phyloP scores from a whole-genome alignment of 2,797 vertebrate species.

The Petrocephalus schoutedeni region DNA sequence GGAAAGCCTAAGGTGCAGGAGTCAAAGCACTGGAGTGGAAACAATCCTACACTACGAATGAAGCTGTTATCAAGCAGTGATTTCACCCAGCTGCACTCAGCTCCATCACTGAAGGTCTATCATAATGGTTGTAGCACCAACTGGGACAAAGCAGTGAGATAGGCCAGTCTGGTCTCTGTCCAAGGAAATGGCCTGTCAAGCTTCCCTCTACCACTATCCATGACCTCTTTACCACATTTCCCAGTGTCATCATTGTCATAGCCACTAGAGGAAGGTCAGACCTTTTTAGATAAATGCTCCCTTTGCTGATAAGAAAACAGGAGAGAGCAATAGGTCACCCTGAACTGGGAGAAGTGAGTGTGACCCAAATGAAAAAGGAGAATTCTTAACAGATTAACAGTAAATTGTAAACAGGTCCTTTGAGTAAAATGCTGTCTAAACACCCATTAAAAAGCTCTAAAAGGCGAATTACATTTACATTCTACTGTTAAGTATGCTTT shows the following conservation, averaged over 20 bases:
- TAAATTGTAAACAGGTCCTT: not conserved
- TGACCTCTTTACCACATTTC: not conserved
- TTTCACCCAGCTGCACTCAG: not conserved
- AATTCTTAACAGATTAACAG: not conserved
- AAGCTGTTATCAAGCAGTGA: not conserved
- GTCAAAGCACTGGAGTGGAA: not conserved
- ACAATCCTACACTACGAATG: not conserved
- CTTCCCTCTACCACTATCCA: not conserved
- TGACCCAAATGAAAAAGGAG: not conserved
- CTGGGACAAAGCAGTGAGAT: not conserved
- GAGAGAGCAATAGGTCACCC: not conserved
- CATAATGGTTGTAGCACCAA: not conserved
- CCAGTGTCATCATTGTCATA: not conserved
- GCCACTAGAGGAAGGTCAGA: not conserved
- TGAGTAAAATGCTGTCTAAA: not conserved
- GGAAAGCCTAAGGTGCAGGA: not conserved
- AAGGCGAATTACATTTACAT: not conserved
- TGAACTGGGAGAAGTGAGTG: not conserved
- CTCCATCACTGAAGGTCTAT: not conserved
- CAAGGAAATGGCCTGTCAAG: not conserved
- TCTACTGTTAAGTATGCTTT: not conserved
- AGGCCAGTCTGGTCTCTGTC: not conserved
- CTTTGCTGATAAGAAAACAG: not conserved
- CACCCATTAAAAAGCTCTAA: not conserved
- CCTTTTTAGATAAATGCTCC: conserved; percentile 2